Conservation (phyloP, 2,797 vertebrate species). For the Holocentrus rufus region DNA sequence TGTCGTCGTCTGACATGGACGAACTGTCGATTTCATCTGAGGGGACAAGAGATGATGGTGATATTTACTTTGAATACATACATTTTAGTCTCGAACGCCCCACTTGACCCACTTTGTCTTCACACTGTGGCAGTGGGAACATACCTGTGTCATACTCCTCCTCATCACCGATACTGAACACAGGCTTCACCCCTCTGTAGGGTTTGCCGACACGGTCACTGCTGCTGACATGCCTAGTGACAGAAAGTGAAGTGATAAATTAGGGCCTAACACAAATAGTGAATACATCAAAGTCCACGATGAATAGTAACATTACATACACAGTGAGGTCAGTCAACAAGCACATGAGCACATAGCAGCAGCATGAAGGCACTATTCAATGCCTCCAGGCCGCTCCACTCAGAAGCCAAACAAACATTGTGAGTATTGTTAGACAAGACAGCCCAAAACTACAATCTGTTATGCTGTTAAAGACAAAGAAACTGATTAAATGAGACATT, state of each 20-base stretch:
- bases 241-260: background rate
- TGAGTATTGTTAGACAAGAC: constrained; percentile 18
- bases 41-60: background rate
- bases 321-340: constrained; percentile 12
- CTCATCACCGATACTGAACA: constrained; percentile 98
- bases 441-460: constrained; percentile 38
- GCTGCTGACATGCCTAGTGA: constrained; percentile 95
- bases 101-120: background rate
- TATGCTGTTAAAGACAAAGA: constrained; percentile 57
- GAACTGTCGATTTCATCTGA: constrained; percentile 98
- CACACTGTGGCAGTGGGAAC: background rate
- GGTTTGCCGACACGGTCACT: constrained; percentile 96
- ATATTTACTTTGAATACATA: background rate
- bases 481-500: constrained; percentile 52
- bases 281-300: constrained; percentile 3
- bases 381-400: constrained; percentile 38
- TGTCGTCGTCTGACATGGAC: constrained; percentile 97
- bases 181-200: constrained; percentile 96
- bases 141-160: constrained; percentile 97
- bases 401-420: background rate
- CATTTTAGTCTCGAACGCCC: background rate
- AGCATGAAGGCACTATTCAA: constrained; percentile 37
- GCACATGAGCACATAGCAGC: constrained; percentile 32
- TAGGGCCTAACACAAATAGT: background rate
- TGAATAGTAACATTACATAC: constrained; percentile 25